A percentile compares a stretch with the other conserved stretches of the same genome.
Conservation (phyloP, 2,113 vertebrate genomes). For the Argyrosomus japonicus region DNA sequence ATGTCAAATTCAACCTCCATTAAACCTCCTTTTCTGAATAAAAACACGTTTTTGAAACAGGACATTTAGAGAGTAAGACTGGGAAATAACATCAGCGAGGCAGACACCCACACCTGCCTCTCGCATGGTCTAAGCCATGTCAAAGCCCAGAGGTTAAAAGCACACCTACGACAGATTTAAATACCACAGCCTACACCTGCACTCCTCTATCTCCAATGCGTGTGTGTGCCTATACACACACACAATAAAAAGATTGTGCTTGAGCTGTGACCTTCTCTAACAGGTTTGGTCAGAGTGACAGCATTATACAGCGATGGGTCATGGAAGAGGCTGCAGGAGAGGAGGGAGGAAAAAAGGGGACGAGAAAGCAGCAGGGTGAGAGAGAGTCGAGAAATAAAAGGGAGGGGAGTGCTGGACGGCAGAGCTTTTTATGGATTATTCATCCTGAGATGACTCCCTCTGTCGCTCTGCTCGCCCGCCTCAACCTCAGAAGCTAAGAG, state of each 20-base stretch:
- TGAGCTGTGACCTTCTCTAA: slow-evolving; percentile 30
- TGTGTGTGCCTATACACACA: neutral
- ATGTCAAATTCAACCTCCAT: slow-evolving; percentile 19
- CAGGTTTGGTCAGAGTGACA: slow-evolving; percentile 14
- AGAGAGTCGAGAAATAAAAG: slow-evolving; percentile 31
- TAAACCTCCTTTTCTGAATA: slow-evolving; percentile 19
- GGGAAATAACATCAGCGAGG: slow-evolving; percentile 8
- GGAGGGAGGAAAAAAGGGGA: neutral
- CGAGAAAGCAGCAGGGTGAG: slow-evolving; percentile 19
- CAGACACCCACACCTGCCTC: slow-evolving; percentile 11
- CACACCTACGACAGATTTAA: slow-evolving; percentile 8
- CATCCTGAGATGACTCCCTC: slow-evolving; percentile 42
- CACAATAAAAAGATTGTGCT: slow-evolving; percentile 22
- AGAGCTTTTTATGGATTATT: slow-evolving; percentile 67
- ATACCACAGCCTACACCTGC: slow-evolving; percentile 25
- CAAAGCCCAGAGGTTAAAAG: slow-evolving; percentile 30
- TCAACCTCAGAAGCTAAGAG: slow-evolving; percentile 10
- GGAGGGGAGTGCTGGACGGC: slow-evolving; percentile 27
- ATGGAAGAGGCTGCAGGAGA: slow-evolving; percentile 15
- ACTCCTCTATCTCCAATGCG: slow-evolving; percentile 4
- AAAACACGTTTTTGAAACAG: neutral
- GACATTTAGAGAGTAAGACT: neutral
- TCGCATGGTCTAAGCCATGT: neutral
- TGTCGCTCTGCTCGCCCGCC: neutral
- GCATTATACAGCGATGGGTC: slow-evolving; percentile 12